Conservation (phyloP, 2,888 invertebrate genomes). For the Drosophila prolongata region DNA sequence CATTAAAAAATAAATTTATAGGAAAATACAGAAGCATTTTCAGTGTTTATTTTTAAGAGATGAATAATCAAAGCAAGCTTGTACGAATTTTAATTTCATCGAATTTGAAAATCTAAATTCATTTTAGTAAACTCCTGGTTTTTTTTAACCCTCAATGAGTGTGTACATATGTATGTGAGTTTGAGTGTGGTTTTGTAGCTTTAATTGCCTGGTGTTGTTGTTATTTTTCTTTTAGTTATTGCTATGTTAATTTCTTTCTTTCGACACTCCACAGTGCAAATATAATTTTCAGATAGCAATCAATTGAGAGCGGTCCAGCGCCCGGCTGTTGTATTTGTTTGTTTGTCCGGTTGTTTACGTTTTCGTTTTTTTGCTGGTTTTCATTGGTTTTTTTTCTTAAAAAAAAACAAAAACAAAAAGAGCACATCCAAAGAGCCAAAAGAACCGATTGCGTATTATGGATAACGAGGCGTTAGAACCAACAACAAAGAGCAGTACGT, state of each 20-base stretch:
- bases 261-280: slow-evolving; percentile 60
- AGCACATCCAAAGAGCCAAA: slow-evolving; percentile 47
- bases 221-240: slow-evolving; percentile 48
- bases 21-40: too few species aligned
- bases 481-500: slow-evolving; percentile 52
- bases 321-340: slow-evolving; percentile 44
- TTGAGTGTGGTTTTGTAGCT: slow-evolving; percentile 25
- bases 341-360: slow-evolving; percentile 36
- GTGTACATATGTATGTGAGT: slow-evolving; percentile 14
- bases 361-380: slow-evolving; percentile 11
- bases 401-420: not conserved
- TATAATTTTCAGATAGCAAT: slow-evolving; percentile 61
- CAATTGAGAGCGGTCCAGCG: slow-evolving; percentile 46
- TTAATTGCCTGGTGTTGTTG: slow-evolving; percentile 56
- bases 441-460: slow-evolving; percentile 78
- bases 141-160: slow-evolving; percentile 1
- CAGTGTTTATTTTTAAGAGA: too few species aligned
- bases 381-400: slow-evolving; percentile 12
- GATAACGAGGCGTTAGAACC: slow-evolving; percentile 81
- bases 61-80: too few species aligned
- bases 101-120: not conserved
- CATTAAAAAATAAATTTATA: too few species aligned
- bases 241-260: slow-evolving; percentile 64
- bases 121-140: not conserved
- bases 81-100: too few species aligned